Evolutionary conservation across 2,888 invertebrate species (phyloP).

Genomic region (Carcina quercana): DNA sequence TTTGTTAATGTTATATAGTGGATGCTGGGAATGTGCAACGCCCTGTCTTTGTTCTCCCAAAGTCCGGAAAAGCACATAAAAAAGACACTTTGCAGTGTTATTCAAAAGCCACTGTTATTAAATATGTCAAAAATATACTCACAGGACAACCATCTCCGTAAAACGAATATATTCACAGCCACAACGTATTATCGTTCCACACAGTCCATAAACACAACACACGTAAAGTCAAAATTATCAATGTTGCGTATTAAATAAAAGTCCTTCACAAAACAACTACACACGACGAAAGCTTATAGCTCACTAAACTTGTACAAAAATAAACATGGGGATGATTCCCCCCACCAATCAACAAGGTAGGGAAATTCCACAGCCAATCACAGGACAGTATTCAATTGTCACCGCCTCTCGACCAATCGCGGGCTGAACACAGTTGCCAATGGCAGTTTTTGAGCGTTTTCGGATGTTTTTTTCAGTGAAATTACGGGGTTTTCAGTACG

Average conservation of each 20-base stretch:
- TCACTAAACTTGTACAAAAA: constrained; percentile 64
- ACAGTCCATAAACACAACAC: constrained; percentile 29
- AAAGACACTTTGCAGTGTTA: too few species aligned
- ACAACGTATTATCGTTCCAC: constrained; percentile 29
- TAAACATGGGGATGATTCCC: constrained; percentile 65
- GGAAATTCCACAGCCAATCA: constrained; percentile 39
- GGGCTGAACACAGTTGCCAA: constrained; percentile 32
- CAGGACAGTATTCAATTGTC: constrained; percentile 17
- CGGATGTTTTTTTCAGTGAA: constrained; percentile 49
- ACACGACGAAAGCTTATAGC: constrained; percentile 53
- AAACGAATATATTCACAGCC: constrained; percentile 32
- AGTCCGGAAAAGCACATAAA: too few species aligned
- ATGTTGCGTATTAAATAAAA: constrained; percentile 11
- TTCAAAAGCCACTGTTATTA: too few species aligned
- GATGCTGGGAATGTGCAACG: too few species aligned
- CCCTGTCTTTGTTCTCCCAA: too few species aligned
- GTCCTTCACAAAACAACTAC: constrained; percentile 28
- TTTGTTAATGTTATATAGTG: too few species aligned
- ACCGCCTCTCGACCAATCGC: constrained; percentile 58
- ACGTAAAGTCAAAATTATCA: constrained; percentile 9
- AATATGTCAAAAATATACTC: constrained; percentile 42
- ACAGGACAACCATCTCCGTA: constrained; percentile 70
- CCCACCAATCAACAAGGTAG: constrained; percentile 41
- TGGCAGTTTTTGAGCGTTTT: constrained; percentile 28
- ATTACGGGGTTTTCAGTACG: constrained; percentile 36